A percentile compares a stretch with the other conserved stretches of the same genome.
Evolutionary conservation across 2,888 invertebrate genomes (phyloP).

Genomic region (Pandemis corylana): DNA sequence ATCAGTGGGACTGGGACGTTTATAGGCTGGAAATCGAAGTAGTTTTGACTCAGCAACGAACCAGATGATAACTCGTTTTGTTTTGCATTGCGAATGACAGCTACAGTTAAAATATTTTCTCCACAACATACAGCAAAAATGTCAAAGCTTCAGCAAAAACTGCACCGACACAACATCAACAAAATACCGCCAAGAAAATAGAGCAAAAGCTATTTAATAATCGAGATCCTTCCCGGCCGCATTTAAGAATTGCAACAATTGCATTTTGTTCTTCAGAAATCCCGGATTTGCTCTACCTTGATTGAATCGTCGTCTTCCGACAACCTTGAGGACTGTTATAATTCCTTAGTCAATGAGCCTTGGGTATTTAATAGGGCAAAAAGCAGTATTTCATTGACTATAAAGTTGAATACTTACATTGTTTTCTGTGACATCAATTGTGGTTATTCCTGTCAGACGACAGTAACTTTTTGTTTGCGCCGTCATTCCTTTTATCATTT

Average conservation of each 20-base stretch:
- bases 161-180: not conserved
- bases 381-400: not conserved
- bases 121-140: not conserved
- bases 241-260: conserved; percentile 9
- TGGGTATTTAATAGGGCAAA: not conserved
- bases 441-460: not conserved
- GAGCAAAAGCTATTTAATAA: conserved; percentile 21
- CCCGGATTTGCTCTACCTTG: conserved; percentile 47
- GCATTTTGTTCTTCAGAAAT: conserved; percentile 43
- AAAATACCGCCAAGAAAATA: conserved; percentile 16
- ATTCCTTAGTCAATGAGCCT: conserved; percentile 1
- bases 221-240: conserved; percentile 30
- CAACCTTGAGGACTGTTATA: conserved; percentile 41
- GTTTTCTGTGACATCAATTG: not conserved
- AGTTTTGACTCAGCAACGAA: no score
- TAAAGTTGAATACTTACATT: not conserved
- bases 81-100: no score
- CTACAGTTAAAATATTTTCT: not conserved
- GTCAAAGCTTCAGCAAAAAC: conserved; percentile 5
- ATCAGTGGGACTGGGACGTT: no score
- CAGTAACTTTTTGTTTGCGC: not conserved
- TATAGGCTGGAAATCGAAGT: no score
- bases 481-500: not conserved
- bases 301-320: conserved; percentile 42
- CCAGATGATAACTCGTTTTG: no score